Evolutionary conservation across 2,888 invertebrate genomes (phyloP).

Genomic region (Dexiosoma caninum): DNA sequence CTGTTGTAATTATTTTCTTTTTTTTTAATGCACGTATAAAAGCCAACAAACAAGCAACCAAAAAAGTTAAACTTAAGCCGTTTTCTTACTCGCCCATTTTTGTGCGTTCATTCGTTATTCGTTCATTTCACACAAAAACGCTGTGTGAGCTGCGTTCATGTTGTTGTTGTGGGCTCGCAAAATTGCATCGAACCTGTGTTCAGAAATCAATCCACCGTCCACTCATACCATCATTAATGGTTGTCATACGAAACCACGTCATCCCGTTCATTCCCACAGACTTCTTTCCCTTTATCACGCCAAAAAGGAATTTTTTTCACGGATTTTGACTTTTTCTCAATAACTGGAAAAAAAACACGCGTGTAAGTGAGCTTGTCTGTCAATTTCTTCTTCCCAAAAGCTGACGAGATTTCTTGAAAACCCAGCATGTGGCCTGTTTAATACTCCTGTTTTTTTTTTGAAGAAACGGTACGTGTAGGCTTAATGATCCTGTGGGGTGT

Average conservation of each 20-base stretch:
- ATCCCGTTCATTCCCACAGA: background rate
- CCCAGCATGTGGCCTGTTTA: constrained; percentile 61
- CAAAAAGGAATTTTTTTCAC: constrained; percentile 39
- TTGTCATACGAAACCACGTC: constrained; percentile 12
- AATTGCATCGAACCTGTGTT: constrained; percentile 8
- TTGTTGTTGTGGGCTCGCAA: constrained; percentile 40
- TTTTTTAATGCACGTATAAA: constrained; percentile 37
- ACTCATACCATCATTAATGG: background rate
- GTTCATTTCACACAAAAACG: background rate
- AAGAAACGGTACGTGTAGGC: constrained; percentile 37
- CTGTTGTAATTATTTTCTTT: too few relatives aligned
- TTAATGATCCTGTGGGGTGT: constrained; percentile 58
- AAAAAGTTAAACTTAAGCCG: constrained; percentile 52
- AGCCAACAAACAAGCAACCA: constrained; percentile 31
- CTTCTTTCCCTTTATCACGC: background rate
- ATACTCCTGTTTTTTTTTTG: constrained; percentile 27
- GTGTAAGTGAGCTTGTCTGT: constrained; percentile 23
- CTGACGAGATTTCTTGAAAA: constrained; percentile 57
- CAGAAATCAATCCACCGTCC: constrained; percentile 24
- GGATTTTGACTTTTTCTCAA: constrained; percentile 53
- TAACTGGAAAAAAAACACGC: constrained; percentile 36
- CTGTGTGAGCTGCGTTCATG: constrained; percentile 53
- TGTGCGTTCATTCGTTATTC: background rate
- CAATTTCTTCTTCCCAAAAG: constrained; percentile 38
- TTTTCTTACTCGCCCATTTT: background rate